Evolutionary conservation across 2,888 invertebrate species (phyloP).

Genomic region (Cantharis nigra): DNA sequence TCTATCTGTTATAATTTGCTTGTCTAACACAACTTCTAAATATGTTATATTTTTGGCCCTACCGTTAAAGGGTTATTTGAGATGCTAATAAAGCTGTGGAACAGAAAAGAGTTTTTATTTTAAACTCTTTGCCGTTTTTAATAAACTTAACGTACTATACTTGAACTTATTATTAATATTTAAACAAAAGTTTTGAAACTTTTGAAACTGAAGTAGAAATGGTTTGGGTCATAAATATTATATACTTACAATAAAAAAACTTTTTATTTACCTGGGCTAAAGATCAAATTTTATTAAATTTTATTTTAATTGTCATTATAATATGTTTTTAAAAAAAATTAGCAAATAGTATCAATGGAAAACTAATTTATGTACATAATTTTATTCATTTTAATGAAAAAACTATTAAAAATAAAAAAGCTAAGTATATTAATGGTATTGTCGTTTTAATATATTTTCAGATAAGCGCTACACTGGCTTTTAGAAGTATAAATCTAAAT

Average conservation of each 20-base stretch:
- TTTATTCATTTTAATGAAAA: not conserved
- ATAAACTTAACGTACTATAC: not conserved
- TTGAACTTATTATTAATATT: not conserved
- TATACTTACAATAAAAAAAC: not conserved
- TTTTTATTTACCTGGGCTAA: no score
- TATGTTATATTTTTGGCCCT: not conserved
- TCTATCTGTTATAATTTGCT: not conserved
- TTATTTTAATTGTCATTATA: not conserved
- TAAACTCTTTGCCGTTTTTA: not conserved
- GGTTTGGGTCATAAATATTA: not conserved
- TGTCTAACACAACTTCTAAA: not conserved
- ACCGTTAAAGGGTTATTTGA: not conserved
- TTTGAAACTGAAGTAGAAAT: not conserved
- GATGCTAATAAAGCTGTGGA: not conserved
- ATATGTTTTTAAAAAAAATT: not conserved
- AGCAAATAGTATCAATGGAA: not conserved
- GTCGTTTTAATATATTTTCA: not conserved
- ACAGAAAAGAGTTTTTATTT: not conserved
- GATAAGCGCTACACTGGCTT: not conserved
- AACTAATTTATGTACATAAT: not conserved
- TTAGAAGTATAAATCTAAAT: not conserved
- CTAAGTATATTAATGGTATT: not conserved
- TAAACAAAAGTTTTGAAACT: not conserved
- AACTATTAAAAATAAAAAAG: not conserved
- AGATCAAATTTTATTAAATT: not conserved